phyloP scores from a whole-genome alignment of 2,113 vertebrate species.

The Mandrillus leucophaeus region DNA sequence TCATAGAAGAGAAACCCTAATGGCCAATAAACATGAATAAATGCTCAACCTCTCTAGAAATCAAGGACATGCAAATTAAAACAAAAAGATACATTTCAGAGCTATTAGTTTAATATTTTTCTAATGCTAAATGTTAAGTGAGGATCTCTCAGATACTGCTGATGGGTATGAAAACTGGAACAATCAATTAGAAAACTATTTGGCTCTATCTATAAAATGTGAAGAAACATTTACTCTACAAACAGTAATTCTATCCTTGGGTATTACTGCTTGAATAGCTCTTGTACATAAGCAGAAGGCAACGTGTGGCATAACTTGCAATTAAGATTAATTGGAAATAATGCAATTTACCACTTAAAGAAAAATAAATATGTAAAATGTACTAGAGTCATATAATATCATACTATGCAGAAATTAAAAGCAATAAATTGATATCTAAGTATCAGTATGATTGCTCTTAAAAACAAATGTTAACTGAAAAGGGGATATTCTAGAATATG shows the following conservation, averaged over 20 bases:
- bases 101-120: not conserved
- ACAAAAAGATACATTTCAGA: not conserved
- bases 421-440: not conserved
- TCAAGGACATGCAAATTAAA: not conserved
- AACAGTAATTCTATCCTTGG: not conserved
- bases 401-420: not conserved
- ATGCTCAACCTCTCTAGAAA: not conserved
- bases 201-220: not conserved
- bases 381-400: not conserved
- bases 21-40: not conserved
- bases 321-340: not conserved
- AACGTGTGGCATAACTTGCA: not conserved
- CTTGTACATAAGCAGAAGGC: not conserved
- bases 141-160: not conserved
- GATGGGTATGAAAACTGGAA: not conserved
- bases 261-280: not conserved
- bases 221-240: not conserved
- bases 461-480: not conserved
- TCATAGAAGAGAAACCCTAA: not conserved
- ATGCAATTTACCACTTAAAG: not conserved
- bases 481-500: not conserved
- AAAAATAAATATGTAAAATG: not conserved
- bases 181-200: not conserved
- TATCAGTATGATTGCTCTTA: not conserved
- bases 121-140: not conserved